Evolutionary conservation across 1,140 invertebrate species (phyloP).

Genomic region (Conus ventricosus): DNA sequence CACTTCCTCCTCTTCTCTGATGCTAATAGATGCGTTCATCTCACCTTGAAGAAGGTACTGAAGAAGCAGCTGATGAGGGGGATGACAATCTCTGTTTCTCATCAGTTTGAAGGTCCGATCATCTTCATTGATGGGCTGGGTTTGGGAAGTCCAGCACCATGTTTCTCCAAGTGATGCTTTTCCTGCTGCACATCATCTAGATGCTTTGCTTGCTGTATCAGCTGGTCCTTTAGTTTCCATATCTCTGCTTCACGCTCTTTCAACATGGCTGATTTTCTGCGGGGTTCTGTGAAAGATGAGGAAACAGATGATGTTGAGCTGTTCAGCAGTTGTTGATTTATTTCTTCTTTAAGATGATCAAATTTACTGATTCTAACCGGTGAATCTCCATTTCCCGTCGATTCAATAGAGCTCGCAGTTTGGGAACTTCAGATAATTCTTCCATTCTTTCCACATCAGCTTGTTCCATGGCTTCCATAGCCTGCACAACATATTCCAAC

Average conservation of each 20-base stretch:
- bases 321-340: conserved; percentile 11
- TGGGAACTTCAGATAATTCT: conserved; percentile 19
- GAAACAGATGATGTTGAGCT: conserved; percentile 22
- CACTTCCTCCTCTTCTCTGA: conserved; percentile 3
- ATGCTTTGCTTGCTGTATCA: conserved; percentile 17
- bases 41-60: neutral
- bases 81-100: neutral
- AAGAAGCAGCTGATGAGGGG: neutral
- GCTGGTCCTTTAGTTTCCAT: conserved; percentile 32
- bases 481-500: conserved; percentile 9
- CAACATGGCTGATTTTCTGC: conserved; percentile 8
- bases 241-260: conserved; percentile 31
- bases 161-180: conserved; percentile 19
- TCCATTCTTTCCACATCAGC: conserved; percentile 33
- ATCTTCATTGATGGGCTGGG: neutral
- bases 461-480: conserved; percentile 28
- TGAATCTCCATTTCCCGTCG: conserved; percentile 32
- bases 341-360: conserved; percentile 26
- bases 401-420: conserved; percentile 15
- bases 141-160: conserved; percentile 10
- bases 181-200: conserved; percentile 29
- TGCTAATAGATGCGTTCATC: neutral
- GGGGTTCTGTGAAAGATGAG: conserved; percentile 29
- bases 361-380: neutral
- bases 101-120: neutral